Base-by-base conservation (phyloP, 2,113 vertebrate genomes). In the Dipodomys stephensi region DNA sequence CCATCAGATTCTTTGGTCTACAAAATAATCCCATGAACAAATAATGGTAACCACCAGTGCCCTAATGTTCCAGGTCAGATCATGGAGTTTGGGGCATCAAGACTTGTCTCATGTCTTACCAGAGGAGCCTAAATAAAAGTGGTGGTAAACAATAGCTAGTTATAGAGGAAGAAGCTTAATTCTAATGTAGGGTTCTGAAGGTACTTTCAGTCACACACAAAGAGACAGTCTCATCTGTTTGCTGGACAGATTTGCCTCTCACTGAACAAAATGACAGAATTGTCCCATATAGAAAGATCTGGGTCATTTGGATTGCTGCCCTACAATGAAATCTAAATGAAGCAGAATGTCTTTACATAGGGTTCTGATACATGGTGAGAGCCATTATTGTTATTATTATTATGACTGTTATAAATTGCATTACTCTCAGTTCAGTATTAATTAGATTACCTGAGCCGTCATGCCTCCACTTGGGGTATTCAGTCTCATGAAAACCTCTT, bases 261-360 rank as follows among this genome's bases (percentile, higher is more conserved):
- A 11, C 27, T 25, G 92, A 81, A 71, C 35, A 72, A 87, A 87
- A 85, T 57, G 89, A 94, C 74, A 44, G 83, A 80, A 89, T 35
- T 25, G 81, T 68, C 93, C 90, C 79, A 57, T 53, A 35, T 5
- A 65, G 81, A 83, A 86, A 96, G 93, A 76, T 83, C 94, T 94
- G 73, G 85, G 94, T 90, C 94, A 93, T 76, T 91, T 82, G 74
- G 64, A 57, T 49, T 11, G 9, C 57, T 85, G 81, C 77, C 16
- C 0, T 71, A 57, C 49, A 16, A 39, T 23, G 44, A 68, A 62
- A 74, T n/a, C 78, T 81, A 79, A 95, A 88, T 79, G 79, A 71
- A 91, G 92, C 72, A 85, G 18, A 30, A 46, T 46, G 72, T 28
- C 62, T 77, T 39, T 89, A 39, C 28, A 25, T 71, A 28, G 53